Conservation (phyloP, 2,888 invertebrate species). For the Andrena praecox region DNA sequence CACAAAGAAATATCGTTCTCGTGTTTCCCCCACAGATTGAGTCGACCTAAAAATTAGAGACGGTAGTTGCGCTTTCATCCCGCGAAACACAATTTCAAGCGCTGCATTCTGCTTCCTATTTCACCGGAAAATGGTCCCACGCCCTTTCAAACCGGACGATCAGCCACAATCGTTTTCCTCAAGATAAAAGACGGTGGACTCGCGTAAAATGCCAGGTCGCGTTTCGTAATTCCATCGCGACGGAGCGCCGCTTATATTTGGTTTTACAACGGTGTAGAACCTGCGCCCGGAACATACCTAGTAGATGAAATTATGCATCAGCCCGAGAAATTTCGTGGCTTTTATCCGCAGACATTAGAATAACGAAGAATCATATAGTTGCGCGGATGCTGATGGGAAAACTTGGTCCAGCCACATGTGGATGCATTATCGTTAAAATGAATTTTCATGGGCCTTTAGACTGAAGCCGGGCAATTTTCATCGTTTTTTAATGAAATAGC, state of each 20-base stretch:
- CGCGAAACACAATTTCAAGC: too few species aligned
- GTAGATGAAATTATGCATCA: conserved; percentile 47
- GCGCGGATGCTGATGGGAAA: conserved; percentile 10
- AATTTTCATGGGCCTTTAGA: conserved; percentile 6
- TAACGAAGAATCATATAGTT: not conserved
- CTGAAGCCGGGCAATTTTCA: not conserved
- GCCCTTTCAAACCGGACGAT: too few species aligned
- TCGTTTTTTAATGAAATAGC: not conserved
- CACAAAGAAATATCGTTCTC: too few species aligned
- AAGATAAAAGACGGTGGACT: too few species aligned
- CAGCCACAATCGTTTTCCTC: too few species aligned
- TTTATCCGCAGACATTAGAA: conserved; percentile 2
- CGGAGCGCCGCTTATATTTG: not conserved
- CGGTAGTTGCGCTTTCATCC: too few species aligned
- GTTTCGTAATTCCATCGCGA: not conserved
- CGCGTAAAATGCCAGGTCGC: not conserved
- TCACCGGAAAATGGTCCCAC: too few species aligned
- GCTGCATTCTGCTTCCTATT: too few species aligned
- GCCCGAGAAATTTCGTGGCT: conserved; percentile 21
- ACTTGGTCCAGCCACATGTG: not conserved
- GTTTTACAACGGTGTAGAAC: conserved; percentile 27
- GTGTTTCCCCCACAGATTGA: too few species aligned
- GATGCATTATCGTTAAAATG: conserved; percentile 43
- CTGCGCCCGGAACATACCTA: conserved; percentile 33
- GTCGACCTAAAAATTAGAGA: too few species aligned